These are phyloP conservation scores for Acanthoscelides obtectus DNA, from an alignment of 2,888 invertebrate species.

Conservation along the genomic window DNA sequence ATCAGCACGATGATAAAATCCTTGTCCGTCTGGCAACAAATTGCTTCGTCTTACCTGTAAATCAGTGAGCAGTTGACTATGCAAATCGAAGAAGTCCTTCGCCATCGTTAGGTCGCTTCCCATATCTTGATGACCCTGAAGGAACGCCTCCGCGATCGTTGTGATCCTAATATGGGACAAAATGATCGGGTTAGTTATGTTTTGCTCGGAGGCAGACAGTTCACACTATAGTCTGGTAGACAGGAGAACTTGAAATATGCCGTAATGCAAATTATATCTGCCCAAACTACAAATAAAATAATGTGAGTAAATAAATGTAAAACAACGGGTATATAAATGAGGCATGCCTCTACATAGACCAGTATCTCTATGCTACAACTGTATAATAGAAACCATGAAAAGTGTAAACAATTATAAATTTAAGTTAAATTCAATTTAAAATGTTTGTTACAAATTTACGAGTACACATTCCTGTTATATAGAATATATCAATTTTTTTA, in stretches of 20 bases:
- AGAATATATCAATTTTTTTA: too few relatives aligned
- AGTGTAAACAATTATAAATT: too few relatives aligned
- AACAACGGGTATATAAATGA: too few relatives aligned
- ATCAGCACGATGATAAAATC: neutral
- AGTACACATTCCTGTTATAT: too few relatives aligned
- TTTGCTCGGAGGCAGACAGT: neutral
- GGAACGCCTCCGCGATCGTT: constrained; percentile 66
- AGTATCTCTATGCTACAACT: too few relatives aligned
- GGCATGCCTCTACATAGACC: too few relatives aligned
- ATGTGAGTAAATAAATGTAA: too few relatives aligned
- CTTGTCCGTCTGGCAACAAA: neutral
- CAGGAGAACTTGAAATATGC: neutral
- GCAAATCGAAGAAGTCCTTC: constrained; percentile 68
- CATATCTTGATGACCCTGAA: constrained; percentile 69
- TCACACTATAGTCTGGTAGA: neutral
- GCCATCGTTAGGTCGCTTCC: constrained; percentile 64
- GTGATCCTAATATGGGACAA: constrained; percentile 31
- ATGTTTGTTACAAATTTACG: too few relatives aligned
- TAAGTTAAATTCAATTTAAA: too few relatives aligned
- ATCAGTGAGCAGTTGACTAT: constrained; percentile 68
- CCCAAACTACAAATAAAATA: too few relatives aligned
- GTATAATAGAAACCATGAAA: too few relatives aligned
- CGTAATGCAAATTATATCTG: too few relatives aligned
- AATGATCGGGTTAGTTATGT: neutral
- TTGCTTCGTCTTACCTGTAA: constrained; percentile 52